These are phyloP conservation scores for Gobiocypris rarus DNA, from an alignment of 2,113 vertebrate species.

Conservation along the genomic window DNA sequence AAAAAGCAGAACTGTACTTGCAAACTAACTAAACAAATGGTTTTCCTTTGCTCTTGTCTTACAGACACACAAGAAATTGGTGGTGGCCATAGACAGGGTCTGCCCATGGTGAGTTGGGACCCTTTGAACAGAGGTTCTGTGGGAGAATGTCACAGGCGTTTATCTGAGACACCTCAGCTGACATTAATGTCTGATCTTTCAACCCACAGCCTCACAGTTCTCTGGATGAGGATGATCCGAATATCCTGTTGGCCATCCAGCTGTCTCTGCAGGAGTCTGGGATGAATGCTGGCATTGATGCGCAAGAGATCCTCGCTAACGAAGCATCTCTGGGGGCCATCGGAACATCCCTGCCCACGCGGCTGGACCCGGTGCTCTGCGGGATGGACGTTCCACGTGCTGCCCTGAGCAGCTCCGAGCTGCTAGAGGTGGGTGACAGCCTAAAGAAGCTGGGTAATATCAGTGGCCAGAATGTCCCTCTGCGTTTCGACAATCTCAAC, in stretches of 20 bases:
- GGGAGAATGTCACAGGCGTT: background rate
- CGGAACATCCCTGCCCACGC: conserved; percentile 93
- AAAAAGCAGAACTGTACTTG: background rate
- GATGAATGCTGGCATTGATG: conserved; percentile 76
- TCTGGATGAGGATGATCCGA: conserved; percentile 96
- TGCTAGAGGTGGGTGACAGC: conserved; percentile 90
- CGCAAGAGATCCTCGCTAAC: conserved; percentile 81
- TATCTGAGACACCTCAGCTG: background rate
- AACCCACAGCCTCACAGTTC: conserved; percentile 86
- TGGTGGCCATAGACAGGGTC: conserved; percentile 81
- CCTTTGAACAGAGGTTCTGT: background rate
- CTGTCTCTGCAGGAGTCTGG: conserved; percentile 95
- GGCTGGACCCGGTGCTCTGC: conserved; percentile 81
- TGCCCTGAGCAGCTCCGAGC: conserved; percentile 91
- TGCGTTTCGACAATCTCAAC: conserved; percentile 68
- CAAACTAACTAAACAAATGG: background rate
- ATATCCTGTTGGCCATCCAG: conserved; percentile 96
- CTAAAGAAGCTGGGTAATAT: conserved; percentile 84
- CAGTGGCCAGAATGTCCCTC: conserved; percentile 63
- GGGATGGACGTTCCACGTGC: conserved; percentile 82
- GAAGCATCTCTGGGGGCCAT: conserved; percentile 91
- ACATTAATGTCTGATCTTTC: background rate
- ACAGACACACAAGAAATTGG: conserved; percentile 86
- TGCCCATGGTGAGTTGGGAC: conserved; percentile 88
- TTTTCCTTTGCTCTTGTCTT: background rate